Evolutionary conservation across 2,113 vertebrate species (phyloP).

Genomic region (Rhodinocichla rosea): DNA sequence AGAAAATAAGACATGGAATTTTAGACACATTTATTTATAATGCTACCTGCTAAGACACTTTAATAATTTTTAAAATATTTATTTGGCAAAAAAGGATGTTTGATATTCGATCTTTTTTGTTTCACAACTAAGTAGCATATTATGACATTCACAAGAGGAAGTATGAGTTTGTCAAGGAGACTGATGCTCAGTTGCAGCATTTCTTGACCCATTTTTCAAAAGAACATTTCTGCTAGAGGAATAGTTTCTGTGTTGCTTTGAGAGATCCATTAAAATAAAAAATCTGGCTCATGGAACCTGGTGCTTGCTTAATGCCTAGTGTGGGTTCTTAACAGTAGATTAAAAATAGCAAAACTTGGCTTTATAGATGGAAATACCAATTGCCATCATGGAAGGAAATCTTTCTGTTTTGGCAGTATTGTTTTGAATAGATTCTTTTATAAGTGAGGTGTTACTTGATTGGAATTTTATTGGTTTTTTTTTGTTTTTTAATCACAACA

Average conservation of each 20-base stretch:
- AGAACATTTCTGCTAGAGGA: neutral
- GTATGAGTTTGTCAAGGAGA: neutral
- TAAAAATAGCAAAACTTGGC: constrained; percentile 51
- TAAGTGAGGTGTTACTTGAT: neutral
- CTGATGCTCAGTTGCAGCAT: neutral
- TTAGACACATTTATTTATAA: neutral
- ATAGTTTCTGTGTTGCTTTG: neutral
- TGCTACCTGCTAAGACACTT: neutral
- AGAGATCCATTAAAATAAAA: neutral
- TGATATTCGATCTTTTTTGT: neutral
- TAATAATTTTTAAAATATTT: neutral
- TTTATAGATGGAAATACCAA: constrained; percentile 20
- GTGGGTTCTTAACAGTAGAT: neutral
- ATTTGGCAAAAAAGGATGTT: neutral
- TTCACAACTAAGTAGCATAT: neutral
- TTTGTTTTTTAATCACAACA: neutral
- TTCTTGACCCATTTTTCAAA: neutral
- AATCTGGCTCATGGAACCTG: neutral
- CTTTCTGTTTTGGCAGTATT: neutral
- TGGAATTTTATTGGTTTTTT: neutral
- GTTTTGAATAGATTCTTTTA: neutral
- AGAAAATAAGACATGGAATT: neutral
- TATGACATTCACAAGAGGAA: neutral
- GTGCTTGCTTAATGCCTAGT: neutral
- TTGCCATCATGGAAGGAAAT: neutral